These are phyloP conservation scores for Camarhynchus parvulus DNA, from an alignment of 2,113 vertebrate genomes.

Conservation along the genomic window DNA sequence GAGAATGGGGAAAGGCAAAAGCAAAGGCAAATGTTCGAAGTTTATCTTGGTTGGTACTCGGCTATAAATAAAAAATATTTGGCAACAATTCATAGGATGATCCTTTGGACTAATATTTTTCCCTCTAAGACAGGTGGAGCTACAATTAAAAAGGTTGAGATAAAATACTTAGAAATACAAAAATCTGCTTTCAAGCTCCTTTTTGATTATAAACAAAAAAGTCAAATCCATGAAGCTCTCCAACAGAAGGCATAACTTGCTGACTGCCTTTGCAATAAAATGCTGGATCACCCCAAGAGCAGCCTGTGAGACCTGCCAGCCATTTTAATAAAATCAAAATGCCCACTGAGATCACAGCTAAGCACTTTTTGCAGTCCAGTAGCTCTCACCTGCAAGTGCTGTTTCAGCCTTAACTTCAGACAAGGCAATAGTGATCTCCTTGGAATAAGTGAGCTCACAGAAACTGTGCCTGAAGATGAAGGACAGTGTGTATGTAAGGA, in stretches of 20 bases:
- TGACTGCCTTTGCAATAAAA: background rate
- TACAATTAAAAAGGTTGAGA: background rate
- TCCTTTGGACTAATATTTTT: background rate
- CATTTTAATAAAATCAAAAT: background rate
- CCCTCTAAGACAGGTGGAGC: background rate
- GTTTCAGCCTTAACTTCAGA: background rate
- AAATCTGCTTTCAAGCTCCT: background rate
- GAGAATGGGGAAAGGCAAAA: background rate
- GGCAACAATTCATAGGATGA: background rate
- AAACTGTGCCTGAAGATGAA: background rate
- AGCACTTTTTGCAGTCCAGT: conserved; percentile 15
- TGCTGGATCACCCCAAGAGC: background rate
- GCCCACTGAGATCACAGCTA: conserved; percentile 7
- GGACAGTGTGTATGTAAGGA: background rate
- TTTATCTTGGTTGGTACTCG: background rate
- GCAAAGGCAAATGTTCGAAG: background rate
- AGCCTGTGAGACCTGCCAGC: background rate
- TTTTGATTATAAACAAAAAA: background rate
- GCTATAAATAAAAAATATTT: background rate
- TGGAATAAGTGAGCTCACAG: background rate
- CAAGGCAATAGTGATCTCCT: background rate
- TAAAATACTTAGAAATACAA: background rate
- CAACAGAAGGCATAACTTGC: background rate
- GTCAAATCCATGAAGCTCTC: background rate
- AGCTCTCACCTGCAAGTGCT: conserved; percentile 18